Conservation (phyloP, 2,888 invertebrate species). For the Drosophila neonasuta region DNA sequence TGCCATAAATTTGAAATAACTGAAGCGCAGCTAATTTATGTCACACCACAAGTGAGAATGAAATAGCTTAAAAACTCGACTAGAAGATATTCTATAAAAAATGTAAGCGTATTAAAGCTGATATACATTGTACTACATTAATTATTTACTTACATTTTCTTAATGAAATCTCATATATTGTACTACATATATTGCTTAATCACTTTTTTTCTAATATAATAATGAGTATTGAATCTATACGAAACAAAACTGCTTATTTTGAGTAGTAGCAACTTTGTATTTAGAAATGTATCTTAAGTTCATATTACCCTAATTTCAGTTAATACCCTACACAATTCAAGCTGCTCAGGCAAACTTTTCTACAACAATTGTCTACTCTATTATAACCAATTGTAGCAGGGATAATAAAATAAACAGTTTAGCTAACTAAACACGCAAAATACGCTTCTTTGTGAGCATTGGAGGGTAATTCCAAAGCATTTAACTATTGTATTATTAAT, state of each 20-base stretch:
- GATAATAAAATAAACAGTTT: constrained; percentile 18
- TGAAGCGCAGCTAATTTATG: constrained; percentile 8
- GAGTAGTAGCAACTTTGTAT: too few species aligned
- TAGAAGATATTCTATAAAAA: background rate
- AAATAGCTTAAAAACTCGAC: background rate
- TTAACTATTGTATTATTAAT: constrained; percentile 22
- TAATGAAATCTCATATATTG: too few species aligned
- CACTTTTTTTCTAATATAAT: too few species aligned
- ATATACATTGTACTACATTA: too few species aligned
- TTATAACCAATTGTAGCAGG: background rate
- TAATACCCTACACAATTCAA: background rate
- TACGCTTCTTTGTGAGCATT: constrained; percentile 6
- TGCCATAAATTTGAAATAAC: constrained; percentile 15
- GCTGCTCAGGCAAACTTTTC: background rate
- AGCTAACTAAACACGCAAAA: constrained; percentile 32
- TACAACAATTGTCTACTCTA: background rate
- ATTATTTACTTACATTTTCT: too few species aligned
- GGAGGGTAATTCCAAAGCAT: constrained; percentile 22
- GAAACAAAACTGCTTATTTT: too few species aligned
- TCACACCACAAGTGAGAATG: background rate
- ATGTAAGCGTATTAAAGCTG: too few species aligned
- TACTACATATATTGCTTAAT: too few species aligned
- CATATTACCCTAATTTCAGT: background rate
- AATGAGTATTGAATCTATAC: too few species aligned
- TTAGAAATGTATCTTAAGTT: too few species aligned